phyloP scores from a whole-genome alignment of 2,797 vertebrate genomes.

The Graptemys geographica region DNA sequence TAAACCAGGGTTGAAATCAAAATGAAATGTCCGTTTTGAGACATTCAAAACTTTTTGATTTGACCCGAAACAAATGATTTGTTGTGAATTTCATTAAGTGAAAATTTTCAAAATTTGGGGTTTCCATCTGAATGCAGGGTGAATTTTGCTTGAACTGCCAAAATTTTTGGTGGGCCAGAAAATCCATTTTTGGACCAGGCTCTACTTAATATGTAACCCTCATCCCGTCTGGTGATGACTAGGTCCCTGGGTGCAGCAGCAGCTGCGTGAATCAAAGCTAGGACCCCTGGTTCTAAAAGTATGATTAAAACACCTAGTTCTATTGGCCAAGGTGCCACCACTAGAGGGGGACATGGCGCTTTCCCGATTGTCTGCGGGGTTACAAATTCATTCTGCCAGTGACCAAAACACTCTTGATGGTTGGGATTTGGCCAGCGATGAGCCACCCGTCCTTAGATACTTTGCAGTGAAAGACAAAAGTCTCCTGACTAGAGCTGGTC shows the following conservation, averaged over 20 bases:
- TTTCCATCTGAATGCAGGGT: not conserved
- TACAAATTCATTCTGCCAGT: not conserved
- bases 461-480: not conserved
- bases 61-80: not conserved
- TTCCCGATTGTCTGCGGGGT: not conserved
- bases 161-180: not conserved
- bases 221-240: not conserved
- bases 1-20: constrained; percentile 11
- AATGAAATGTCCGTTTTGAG: not conserved
- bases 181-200: not conserved
- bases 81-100: not conserved
- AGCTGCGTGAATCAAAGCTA: not conserved
- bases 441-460: not conserved
- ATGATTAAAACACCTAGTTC: not conserved
- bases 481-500: not conserved
- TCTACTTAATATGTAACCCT: not conserved
- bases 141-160: not conserved
- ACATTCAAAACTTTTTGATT: not conserved
- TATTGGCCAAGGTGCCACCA: not conserved
- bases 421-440: not conserved
- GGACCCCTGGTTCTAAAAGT: not conserved
- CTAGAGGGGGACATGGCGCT: not conserved
- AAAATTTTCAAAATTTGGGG: not conserved
- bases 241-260: too few species aligned
- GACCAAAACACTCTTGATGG: not conserved